Conservation (phyloP, 1,140 invertebrate genomes). For the Trichonephila clavata region DNA sequence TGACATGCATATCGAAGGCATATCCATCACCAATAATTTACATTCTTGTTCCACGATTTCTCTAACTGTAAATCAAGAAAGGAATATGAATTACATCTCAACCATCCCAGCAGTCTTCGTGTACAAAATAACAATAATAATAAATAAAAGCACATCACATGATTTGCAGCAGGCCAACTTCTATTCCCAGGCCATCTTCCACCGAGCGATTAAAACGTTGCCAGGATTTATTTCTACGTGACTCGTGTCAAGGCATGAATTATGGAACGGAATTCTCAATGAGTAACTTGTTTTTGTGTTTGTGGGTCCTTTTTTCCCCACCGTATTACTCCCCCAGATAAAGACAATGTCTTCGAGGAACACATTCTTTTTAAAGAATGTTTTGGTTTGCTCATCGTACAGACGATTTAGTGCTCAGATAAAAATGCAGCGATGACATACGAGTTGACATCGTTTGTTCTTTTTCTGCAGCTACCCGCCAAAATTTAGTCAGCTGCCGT, state of each 20-base stretch:
- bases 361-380: not conserved
- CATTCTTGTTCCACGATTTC: not conserved
- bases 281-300: constrained; percentile 38
- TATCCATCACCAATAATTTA: constrained; percentile 21
- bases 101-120: not conserved
- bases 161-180: not conserved
- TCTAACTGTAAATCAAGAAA: not conserved
- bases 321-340: constrained; percentile 16
- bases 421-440: constrained; percentile 34
- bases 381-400: not conserved
- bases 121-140: not conserved
- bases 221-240: constrained; percentile 49
- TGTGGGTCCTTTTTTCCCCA: not conserved
- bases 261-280: constrained; percentile 57
- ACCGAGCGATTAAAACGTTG: constrained; percentile 20
- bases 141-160: not conserved
- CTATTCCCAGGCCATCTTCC: not conserved
- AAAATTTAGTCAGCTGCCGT: constrained; percentile 35
- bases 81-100: constrained; percentile 1
- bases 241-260: constrained; percentile 29
- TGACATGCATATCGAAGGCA: not conserved
- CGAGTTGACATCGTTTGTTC: not conserved
- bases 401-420: not conserved
- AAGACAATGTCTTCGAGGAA: not conserved
- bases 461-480: not conserved